Conservation (phyloP, 2,797 vertebrate species). For the Champsocephalus gunnari region DNA sequence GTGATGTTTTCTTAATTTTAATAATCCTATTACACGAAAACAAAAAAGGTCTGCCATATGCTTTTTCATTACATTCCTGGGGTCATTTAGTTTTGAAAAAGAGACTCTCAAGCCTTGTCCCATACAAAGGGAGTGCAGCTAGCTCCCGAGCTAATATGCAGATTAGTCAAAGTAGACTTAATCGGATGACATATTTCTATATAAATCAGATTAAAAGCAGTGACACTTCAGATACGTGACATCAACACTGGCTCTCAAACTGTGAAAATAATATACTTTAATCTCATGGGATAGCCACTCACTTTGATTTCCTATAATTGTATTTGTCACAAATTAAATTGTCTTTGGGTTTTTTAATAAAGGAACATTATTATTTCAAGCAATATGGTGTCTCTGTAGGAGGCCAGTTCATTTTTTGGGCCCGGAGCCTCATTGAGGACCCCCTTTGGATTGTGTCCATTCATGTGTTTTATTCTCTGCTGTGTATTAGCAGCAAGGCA, state of each 20-base stretch:
- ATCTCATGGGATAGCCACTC: slow-evolving; percentile 72
- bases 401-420: slow-evolving; percentile 81
- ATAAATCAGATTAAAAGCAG: slow-evolving; percentile 84
- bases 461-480: slow-evolving; percentile 92
- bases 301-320: slow-evolving; percentile 78
- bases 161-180: slow-evolving; percentile 80
- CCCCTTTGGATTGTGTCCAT: slow-evolving; percentile 81
- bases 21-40: slow-evolving; percentile 81
- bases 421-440: slow-evolving; percentile 72
- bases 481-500: slow-evolving; percentile 86
- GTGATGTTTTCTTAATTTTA: slow-evolving; percentile 62
- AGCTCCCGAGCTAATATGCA: slow-evolving; percentile 74
- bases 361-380: slow-evolving; percentile 80
- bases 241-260: slow-evolving; percentile 67
- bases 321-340: slow-evolving; percentile 81
- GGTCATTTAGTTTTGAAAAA: slow-evolving; percentile 43
- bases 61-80: slow-evolving; percentile 60
- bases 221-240: slow-evolving; percentile 74
- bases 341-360: slow-evolving; percentile 83
- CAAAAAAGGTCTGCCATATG: slow-evolving; percentile 68
- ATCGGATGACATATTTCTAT: slow-evolving; percentile 79
- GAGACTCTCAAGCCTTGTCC: slow-evolving; percentile 26
- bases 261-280: slow-evolving; percentile 76
- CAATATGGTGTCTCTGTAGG: slow-evolving; percentile 86
- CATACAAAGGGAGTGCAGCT: slow-evolving; percentile 53